Conservation (phyloP, 2,797 vertebrate genomes). For the Microchirus variegatus region DNA sequence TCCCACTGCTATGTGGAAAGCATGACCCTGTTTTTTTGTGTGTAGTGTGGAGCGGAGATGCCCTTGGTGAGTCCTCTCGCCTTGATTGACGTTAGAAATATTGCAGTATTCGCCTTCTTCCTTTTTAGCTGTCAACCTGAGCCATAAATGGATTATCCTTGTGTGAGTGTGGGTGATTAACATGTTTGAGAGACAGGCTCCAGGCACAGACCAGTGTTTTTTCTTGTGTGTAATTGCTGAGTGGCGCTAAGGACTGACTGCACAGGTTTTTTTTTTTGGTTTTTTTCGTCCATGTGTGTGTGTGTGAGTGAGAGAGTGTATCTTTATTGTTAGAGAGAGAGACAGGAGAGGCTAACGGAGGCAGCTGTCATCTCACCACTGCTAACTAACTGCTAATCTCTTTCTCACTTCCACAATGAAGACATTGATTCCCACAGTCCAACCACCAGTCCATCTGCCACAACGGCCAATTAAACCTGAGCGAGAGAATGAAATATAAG, state of each 20-base stretch:
- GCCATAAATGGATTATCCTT: slow-evolving; percentile 26
- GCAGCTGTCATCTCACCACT: slow-evolving; percentile 74
- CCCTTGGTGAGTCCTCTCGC: background rate
- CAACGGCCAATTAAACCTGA: slow-evolving; percentile 70
- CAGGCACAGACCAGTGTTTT: slow-evolving; percentile 16
- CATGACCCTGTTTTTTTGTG: background rate
- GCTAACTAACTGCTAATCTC: slow-evolving; percentile 81
- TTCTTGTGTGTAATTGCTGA: slow-evolving; percentile 19
- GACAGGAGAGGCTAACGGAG: slow-evolving; percentile 51
- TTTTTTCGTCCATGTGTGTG: slow-evolving; percentile 36
- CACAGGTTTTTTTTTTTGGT: slow-evolving; percentile 3
- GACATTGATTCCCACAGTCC: slow-evolving; percentile 74
- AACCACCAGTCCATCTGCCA: slow-evolving; percentile 62
- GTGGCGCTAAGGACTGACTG: slow-evolving; percentile 11
- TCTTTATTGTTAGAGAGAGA: slow-evolving; percentile 19
- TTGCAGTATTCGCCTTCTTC: background rate
- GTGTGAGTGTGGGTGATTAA: slow-evolving; percentile 23
- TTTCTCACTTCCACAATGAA: slow-evolving; percentile 71
- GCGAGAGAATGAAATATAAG: slow-evolving; percentile 40
- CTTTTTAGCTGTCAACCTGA: slow-evolving; percentile 21
- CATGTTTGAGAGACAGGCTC: slow-evolving; percentile 31
- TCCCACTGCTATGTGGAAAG: background rate
- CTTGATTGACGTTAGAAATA: slow-evolving; percentile 22
- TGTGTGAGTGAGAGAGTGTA: slow-evolving; percentile 17
- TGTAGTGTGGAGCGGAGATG: background rate